Conservation (phyloP, 2,888 invertebrate genomes). For the Hofmannophila pseudospretella region DNA sequence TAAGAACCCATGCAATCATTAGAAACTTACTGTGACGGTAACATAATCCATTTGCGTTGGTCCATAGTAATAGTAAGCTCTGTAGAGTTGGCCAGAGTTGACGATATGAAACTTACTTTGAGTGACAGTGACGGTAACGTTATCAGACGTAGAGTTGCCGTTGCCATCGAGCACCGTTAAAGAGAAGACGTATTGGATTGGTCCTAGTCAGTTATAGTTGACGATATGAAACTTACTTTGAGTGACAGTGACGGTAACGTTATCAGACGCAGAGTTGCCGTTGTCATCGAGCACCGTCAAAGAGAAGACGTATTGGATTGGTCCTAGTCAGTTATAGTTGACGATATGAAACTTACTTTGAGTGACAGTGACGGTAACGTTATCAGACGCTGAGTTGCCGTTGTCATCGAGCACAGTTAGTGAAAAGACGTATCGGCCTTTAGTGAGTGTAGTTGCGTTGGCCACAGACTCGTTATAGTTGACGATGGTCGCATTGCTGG, state of each 20-base stretch:
- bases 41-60: no score
- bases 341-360: constrained; percentile 88
- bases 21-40: no score
- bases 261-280: constrained; percentile 86
- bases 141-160: constrained; percentile 86
- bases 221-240: constrained; percentile 81
- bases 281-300: constrained; percentile 91
- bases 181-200: constrained; percentile 85
- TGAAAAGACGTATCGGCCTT: constrained; percentile 89
- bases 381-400: constrained; percentile 86
- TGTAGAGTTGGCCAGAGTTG: no score
- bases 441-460: constrained; percentile 88
- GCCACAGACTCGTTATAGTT: constrained; percentile 81
- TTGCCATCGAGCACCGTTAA: constrained; percentile 91
- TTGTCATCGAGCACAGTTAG: constrained; percentile 91
- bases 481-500: constrained; percentile 75
- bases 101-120: constrained; percentile 88
- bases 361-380: constrained; percentile 86
- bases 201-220: no score
- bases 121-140: constrained; percentile 85
- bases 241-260: constrained; percentile 86
- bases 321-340: no score
- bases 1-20: no score
- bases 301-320: no score
- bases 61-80: no score